Base-by-base conservation (phyloP, 2,797 vertebrate species). In the Benthosema pterotum region DNA sequence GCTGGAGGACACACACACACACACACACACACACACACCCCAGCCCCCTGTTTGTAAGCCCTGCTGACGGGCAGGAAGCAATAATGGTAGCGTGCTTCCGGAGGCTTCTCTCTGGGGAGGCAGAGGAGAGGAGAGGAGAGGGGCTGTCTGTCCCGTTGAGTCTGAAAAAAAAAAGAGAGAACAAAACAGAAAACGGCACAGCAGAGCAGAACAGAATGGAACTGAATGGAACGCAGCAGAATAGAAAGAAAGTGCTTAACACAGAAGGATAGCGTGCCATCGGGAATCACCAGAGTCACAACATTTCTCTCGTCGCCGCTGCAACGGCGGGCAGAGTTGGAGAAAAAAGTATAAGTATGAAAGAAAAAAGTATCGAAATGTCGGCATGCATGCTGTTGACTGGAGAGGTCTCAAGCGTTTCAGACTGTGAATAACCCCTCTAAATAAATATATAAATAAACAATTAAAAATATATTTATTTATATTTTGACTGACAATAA, bases 1-100 rank as follows among this genome's bases (percentile, higher is more conserved):
- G n/a, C n/a, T n/a, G n/a, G n/a, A n/a, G n/a, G n/a, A 12, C n/a
- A 42, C 11, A 42, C 11, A 60, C 15, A 28, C 46, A 53, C 19
- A 43, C 59, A 43, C 55, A 57, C 63, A 52, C 12, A 60, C 56
- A 51, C 18, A 53, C 53, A 53, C 61, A 28, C 56, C 48, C 58
- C 61, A 69, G 71, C 56, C 22, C 22, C 22, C 63, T 83, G 81
- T 89, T 88, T 80, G 82, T 80, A 74, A 86, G 82, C 83, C 78
- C 80, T 79, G 84, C 84, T 80, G 83, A 83, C 83, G 85, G 32
- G 76, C 84, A 88, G 88, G 87, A 91, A 90, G 83, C 78, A 88
- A 88, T 90, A 86, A 88, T 86, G 80, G 80, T 79, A 76, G 86
- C 76, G 17, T 79, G 83, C 75, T 69, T 69, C 52, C 55, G 81